Base-by-base conservation (phyloP, 2,113 vertebrate genomes). In the Halcyon malimbica region DNA sequence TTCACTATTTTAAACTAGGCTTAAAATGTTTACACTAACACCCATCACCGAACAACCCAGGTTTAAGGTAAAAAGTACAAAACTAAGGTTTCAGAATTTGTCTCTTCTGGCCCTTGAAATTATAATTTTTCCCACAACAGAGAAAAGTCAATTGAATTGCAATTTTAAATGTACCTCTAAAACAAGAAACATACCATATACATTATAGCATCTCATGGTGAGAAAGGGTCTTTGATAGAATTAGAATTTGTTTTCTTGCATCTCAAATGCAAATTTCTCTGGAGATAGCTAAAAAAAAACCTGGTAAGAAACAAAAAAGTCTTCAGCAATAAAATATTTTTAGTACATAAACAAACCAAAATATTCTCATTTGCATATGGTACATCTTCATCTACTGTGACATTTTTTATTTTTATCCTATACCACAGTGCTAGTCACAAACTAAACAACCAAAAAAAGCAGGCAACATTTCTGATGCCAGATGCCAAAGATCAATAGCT, bases 401-500 rank as follows among this genome's bases (percentile, higher is more conserved):
- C 96, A 94, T 83, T 91, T 94, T 95, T 96, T 89, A 96, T 94
- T 96, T 96, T 96, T 84, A 94, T 92, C 89, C 82, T 96, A 28
- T 71, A 91, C 93, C 82, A 85, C 82, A 97, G 90, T 83, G 85
- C 87, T 93, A 87, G 64, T 94, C 71, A 77, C 63, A 95, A 89
- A 75, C 90, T 89, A 93, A 71, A 95, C 70, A 97, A 93, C 82
- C 89, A 96, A 86, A 93, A 93, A 96, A 37, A 37, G 57, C 83
- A 95, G 84, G 64, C 64, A 17, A 96, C 94, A 91, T 96, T 95
- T 97, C 94, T 97, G 83, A 95, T 70, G 89, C 94, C 96, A 98
- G 95, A 97, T 98, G 95, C 92, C 97, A 95, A 97, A 98, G 97
- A 98, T 98, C 98, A 98, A 98, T 98, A 98, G 96, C 94, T 96